Evolutionary conservation across 2,113 vertebrate species (phyloP).

Genomic region (Sturnira hondurensis): DNA sequence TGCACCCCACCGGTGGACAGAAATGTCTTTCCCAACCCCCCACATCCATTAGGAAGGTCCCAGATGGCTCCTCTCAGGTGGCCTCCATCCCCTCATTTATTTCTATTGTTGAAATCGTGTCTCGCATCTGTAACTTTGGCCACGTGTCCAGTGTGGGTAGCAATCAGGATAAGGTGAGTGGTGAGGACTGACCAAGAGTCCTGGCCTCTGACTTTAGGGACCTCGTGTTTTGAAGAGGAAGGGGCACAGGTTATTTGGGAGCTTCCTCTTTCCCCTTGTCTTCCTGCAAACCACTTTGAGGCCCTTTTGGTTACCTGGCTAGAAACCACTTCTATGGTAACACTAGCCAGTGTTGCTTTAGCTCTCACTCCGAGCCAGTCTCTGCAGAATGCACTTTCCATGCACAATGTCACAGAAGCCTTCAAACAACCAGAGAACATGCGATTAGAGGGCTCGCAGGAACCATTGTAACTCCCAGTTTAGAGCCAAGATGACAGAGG

Average conservation of each 20-base stretch:
- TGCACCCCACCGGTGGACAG: too few relatives aligned
- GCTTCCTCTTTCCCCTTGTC: background rate
- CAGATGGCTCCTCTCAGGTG: background rate
- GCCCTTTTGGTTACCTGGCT: background rate
- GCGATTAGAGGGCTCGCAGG: fast-evolving
- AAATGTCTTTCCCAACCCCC: background rate
- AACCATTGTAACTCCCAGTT: background rate
- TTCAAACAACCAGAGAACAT: background rate
- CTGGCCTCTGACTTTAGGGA: background rate
- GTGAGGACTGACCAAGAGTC: background rate
- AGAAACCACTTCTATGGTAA: background rate
- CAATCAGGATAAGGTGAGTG: background rate
- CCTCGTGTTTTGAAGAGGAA: background rate
- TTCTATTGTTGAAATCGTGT: background rate
- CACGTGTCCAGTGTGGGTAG: background rate
- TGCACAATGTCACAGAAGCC: fast-evolving
- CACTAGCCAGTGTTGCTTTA: background rate
- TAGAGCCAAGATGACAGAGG: background rate
- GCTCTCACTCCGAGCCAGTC: background rate
- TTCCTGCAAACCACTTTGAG: background rate
- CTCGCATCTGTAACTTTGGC: too few relatives aligned
- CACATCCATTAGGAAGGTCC: fast-evolving
- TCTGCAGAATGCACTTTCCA: fast-evolving
- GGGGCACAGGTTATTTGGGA: background rate
- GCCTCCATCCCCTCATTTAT: background rate